Base-by-base conservation (phyloP, 2,888 invertebrate genomes). In the Lithophane ornitopus region DNA sequence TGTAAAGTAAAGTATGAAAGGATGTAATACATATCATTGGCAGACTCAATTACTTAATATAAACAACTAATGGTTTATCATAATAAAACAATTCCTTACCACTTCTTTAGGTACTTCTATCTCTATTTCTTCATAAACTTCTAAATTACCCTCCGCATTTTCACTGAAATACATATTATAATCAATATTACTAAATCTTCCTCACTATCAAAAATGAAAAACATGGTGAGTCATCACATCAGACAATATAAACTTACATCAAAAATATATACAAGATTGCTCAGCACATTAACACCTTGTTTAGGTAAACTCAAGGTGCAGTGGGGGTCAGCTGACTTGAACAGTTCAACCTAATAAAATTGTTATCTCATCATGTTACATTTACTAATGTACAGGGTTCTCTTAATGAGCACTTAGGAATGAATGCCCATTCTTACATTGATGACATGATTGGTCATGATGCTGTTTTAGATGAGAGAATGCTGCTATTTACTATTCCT, bases 71-170 rank as follows among this genome's bases (percentile, higher is more conserved):
- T 54, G 14, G 28, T 52, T 19, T 34, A n/a, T 22, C 11, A 39
- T 34, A 1, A 34, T 41, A 59, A 26, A 58, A 82, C 19, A 44
- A 63, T 16, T 73, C 11, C 94, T 92, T 89, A 96, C 96, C 92
- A 91, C 90, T 92, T 95, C 94, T 90, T 95, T 95, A 58, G 95
- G 92, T 74, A 96, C 94, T 93, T 95, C 95, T 82, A 96, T 92
- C 86, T 96, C 94, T 86, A 96, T 95, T 90, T 96, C 96, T 92
- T 97, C 97, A 92, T 96, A 96, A 9, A 97, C 96, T 91, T 96
- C 97, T 83, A 97, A 91, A 89, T 96, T 96, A 59, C 96, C 96
- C 87, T 96, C 96, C 34, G 91, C 91, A 91, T 96, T 96, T 89
- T 96, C 96, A 80, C 97, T 97, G 92, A 67, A 83, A 83, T 59